Evolutionary conservation across 1,140 invertebrate species (phyloP), one percentile per base, ranked within the genome.

Genomic region (Atta texana): DNA sequence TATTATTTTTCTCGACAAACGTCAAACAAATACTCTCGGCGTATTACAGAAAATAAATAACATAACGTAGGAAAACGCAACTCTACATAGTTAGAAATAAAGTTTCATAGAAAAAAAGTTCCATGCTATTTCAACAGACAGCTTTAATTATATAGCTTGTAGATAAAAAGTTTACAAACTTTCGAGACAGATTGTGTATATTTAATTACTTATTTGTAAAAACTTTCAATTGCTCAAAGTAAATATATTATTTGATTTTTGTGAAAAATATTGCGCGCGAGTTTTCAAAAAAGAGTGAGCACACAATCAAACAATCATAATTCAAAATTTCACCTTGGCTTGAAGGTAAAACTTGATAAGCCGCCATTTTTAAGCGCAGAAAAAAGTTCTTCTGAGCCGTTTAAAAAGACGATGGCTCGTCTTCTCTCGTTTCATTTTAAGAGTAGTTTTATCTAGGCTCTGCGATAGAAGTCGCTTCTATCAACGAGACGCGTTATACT

Each of bases 311-410:
- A 71, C 59, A 53, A 72, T 31, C 39, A 63, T 90, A 88, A 90
- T 88, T 81, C 89, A 88, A 90, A 90, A 90, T 90, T 90, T 78
- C 85, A 86, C 53, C 14, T 84, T 24, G 21, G 63, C 18, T 88
- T 24, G 74, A 7, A 59, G 55, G 39, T 39, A 74, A 85, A 90
- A 69, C 88, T 64, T 44, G 68, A 64, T 68, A 63, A 81, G 74
- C 68, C 55, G 68, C 59, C 68, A 82, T 68, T 90, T 87, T 87
- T 82, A 57, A 57, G 68, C 51, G 16, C 16, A 31, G 57, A 61
- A 90, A 86, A 64, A 90, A 72, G 39, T 88, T 77, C 80, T 55
- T 49, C 74, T 85, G 88, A 90, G 89, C 89, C 76, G 81, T 77
- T 90, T 90, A 90, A 76, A 61, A 76, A 61, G 31, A 84, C 77